These are phyloP conservation scores for Exocentrus adspersus DNA, from an alignment of 2,888 invertebrate genomes.

Conservation along the genomic window DNA sequence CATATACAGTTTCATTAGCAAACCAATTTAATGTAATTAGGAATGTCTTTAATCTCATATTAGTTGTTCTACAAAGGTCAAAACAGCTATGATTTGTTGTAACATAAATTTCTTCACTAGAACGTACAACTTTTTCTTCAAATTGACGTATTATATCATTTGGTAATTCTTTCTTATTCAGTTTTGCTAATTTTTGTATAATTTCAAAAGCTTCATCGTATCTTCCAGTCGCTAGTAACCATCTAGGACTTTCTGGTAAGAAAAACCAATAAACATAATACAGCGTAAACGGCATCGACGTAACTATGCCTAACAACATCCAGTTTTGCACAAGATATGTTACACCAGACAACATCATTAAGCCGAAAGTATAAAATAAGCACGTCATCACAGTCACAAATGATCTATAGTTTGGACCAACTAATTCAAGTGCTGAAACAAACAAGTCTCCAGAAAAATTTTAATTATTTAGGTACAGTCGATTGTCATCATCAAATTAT, in stretches of 20 bases:
- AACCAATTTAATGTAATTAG: slow-evolving; percentile 91
- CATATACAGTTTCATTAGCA: slow-evolving; percentile 91
- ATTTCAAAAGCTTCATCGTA: slow-evolving; percentile 84
- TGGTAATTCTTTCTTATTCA: slow-evolving; percentile 82
- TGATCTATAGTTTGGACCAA: slow-evolving; percentile 90
- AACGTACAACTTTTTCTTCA: slow-evolving; percentile 76
- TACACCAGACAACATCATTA: slow-evolving; percentile 84
- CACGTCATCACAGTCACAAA: slow-evolving; percentile 94
- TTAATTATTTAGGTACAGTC: no score
- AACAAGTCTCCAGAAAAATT: no score
- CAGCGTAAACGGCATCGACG: slow-evolving; percentile 84
- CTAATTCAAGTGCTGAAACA: slow-evolving; percentile 84
- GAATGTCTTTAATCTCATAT: slow-evolving; percentile 88
- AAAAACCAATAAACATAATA: slow-evolving; percentile 89
- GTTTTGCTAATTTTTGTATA: slow-evolving; percentile 78
- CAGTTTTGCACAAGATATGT: slow-evolving; percentile 87
- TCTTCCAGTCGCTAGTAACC: slow-evolving; percentile 83
- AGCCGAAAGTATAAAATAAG: slow-evolving; percentile 87
- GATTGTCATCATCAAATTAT: no score
- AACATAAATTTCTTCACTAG: slow-evolving; percentile 67
- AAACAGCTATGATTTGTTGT: slow-evolving; percentile 59
- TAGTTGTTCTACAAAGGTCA: slow-evolving; percentile 82
- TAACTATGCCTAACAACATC: slow-evolving; percentile 81
- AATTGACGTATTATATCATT: slow-evolving; percentile 76
- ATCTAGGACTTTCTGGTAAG: slow-evolving; percentile 90